Percentiles rank a stretch among this genome's conserved stretches.
phyloP scores from a whole-genome alignment of 1,140 invertebrate species.

The Drosophila persimilis region DNA sequence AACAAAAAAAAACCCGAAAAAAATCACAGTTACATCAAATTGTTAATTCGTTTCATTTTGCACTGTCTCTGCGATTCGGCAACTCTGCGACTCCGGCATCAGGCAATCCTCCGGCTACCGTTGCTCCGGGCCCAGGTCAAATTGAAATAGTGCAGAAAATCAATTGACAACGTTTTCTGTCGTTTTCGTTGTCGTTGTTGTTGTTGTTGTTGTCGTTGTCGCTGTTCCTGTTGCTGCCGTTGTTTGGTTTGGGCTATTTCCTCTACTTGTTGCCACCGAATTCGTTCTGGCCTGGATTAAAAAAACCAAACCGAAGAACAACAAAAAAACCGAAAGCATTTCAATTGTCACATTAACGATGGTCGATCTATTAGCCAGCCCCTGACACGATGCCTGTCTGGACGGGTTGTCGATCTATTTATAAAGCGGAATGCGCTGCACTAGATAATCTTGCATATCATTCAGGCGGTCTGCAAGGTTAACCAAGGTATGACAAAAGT shows the following conservation, averaged over 20 bases:
- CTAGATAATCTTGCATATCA: constrained; percentile 34
- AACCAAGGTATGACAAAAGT: neutral
- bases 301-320: neutral
- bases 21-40: constrained; percentile 81
- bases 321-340: constrained; percentile 62
- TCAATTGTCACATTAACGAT: constrained; percentile 71
- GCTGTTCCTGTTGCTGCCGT: constrained; percentile 16
- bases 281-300: constrained; percentile 54
- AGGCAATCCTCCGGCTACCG: constrained; percentile 53
- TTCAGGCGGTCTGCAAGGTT: neutral
- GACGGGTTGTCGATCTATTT: constrained; percentile 5
- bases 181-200: neutral
- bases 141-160: constrained; percentile 81
- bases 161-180: constrained; percentile 77
- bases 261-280: constrained; percentile 52
- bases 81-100: constrained; percentile 33
- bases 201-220: constrained; percentile 13
- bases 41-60: constrained; percentile 81
- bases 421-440: constrained; percentile 23
- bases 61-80: constrained; percentile 58
- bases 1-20: constrained; percentile 21
- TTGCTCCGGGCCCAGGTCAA: constrained; percentile 65
- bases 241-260: constrained; percentile 19
- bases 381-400: constrained; percentile 22
- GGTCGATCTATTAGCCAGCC: constrained; percentile 63